Conservation (phyloP, 2,797 vertebrate genomes). For the Gymnopithys bicolor region DNA sequence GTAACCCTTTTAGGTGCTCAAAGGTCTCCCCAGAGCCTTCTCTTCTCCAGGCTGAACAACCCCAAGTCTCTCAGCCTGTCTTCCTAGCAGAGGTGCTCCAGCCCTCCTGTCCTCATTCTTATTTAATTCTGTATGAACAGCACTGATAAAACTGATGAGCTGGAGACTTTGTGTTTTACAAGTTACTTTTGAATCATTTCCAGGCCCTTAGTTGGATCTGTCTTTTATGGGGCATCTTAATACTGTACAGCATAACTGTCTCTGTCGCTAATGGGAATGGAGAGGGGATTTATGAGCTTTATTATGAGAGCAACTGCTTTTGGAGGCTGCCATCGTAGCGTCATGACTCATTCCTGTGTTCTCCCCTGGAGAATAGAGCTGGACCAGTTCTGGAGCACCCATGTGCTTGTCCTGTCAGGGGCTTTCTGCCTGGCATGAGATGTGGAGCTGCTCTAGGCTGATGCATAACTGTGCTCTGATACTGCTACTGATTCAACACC, state of each 20-base stretch:
- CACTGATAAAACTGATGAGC: neutral
- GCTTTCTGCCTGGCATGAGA: accelerated
- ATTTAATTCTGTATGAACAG: neutral
- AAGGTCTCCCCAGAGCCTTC: neutral
- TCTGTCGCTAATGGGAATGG: accelerated
- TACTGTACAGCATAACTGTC: neutral
- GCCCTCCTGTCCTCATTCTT: neutral
- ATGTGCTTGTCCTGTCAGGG: accelerated
- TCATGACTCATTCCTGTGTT: accelerated
- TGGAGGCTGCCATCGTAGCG: neutral
- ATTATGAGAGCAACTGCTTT: accelerated
- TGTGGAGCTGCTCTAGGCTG: neutral
- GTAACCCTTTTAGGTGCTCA: neutral
- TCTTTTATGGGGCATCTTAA: neutral
- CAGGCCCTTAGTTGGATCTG: neutral
- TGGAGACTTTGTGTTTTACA: neutral
- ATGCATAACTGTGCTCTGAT: neutral
- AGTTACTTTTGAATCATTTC: neutral
- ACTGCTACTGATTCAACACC: neutral
- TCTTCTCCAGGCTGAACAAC: neutral
- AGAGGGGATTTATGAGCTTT: neutral
- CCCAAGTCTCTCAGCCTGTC: neutral
- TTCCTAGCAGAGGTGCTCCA: neutral
- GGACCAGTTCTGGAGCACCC: neutral
- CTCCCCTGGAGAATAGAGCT: neutral